A percentile compares a stretch with the other conserved stretches of the same genome.
These are phyloP conservation scores for Drosophila biarmipes DNA, from an alignment of 1,140 invertebrate genomes.

Conservation along the genomic window DNA sequence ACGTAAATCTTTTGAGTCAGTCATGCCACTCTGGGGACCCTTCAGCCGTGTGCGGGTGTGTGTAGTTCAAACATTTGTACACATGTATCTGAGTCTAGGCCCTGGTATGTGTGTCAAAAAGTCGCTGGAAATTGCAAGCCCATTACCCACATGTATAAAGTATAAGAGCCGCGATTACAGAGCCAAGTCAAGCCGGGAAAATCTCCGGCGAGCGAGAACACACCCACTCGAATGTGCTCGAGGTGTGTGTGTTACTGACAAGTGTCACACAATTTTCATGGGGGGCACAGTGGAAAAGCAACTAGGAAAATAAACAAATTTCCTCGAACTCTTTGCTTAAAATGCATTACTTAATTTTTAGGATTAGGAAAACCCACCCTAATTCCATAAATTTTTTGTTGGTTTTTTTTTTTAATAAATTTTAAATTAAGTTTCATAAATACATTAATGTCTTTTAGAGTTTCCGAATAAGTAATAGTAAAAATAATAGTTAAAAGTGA, in stretches of 20 bases:
- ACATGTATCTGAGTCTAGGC: constrained; percentile 1
- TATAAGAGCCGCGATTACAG: constrained; percentile 65
- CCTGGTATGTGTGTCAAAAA: constrained; percentile 68
- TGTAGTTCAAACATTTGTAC: background rate
- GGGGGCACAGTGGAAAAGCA: constrained; percentile 29
- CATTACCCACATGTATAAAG: constrained; percentile 60
- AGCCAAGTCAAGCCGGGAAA: constrained; percentile 34
- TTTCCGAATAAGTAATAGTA: no score
- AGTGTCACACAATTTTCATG: constrained; percentile 56
- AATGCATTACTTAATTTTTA: no score
- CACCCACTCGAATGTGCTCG: constrained; percentile 44
- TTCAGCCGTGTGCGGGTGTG: background rate
- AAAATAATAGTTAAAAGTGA: no score
- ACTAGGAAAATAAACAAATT: no score
- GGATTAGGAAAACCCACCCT: no score
- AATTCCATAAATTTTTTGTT: no score
- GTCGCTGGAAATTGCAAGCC: constrained; percentile 65
- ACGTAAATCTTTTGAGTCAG: constrained; percentile 64
- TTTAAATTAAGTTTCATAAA: no score
- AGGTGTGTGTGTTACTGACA: constrained; percentile 43
- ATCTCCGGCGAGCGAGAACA: constrained; percentile 45
- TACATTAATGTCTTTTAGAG: no score
- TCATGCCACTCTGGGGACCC: constrained; percentile 33
- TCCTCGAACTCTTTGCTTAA: no score
- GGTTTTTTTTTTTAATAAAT: no score